A percentile compares a stretch with the other conserved stretches of the same genome.
These are phyloP conservation scores for Dermochelys coriacea DNA, from an alignment of 2,797 vertebrate genomes.

Conservation along the genomic window DNA sequence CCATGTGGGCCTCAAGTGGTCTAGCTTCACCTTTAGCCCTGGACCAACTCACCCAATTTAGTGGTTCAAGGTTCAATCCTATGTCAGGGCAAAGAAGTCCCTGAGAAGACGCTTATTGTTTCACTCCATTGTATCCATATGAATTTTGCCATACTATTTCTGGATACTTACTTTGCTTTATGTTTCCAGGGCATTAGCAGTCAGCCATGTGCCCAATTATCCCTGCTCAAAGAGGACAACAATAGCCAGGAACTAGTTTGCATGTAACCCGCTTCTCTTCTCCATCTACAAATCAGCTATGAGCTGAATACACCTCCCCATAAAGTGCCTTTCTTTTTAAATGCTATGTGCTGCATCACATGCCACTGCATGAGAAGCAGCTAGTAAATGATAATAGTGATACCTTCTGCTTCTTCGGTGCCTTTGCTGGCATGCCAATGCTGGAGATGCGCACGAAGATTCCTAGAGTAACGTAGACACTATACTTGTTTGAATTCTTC, in stretches of 20 bases:
- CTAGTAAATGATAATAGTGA: not conserved
- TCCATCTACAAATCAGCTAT: not conserved
- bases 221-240: not conserved
- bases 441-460: not conserved
- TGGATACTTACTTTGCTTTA: not conserved
- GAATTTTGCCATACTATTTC: not conserved
- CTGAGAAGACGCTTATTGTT: constrained; percentile 62
- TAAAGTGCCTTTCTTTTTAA: constrained; percentile 30
- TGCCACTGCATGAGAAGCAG: not conserved
- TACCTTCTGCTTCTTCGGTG: not conserved
- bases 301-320: not conserved
- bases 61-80: constrained; percentile 79
- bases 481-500: not conserved
- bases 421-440: not conserved
- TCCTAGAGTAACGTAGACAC: not conserved
- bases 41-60: constrained; percentile 71
- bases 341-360: not conserved
- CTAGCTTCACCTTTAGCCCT: constrained; percentile 81
- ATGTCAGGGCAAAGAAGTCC: constrained; percentile 76
- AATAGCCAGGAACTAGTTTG: not conserved
- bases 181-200: not conserved
- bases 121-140: not conserved
- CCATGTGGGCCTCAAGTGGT: constrained; percentile 51
- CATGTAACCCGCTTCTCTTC: not conserved
- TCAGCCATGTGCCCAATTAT: not conserved